A percentile compares a stretch with the other conserved stretches of the same genome.
These are phyloP conservation scores for Empidonax alnorum DNA, from an alignment of 2,113 vertebrate genomes.

Conservation along the genomic window DNA sequence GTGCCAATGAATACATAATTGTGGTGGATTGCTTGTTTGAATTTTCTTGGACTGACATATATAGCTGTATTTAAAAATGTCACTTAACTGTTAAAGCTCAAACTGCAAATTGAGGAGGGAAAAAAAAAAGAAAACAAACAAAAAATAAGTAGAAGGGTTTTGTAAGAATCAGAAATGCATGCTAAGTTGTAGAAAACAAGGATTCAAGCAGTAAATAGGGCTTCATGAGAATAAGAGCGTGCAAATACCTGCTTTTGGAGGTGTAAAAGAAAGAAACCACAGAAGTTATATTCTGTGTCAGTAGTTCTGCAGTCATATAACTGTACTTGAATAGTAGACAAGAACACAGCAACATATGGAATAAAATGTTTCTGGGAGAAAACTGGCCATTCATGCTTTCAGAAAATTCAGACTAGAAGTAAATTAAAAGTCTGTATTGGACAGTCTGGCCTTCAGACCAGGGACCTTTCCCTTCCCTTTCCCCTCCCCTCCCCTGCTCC, in stretches of 20 bases:
- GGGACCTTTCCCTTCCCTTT: not conserved
- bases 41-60: not conserved
- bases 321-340: not conserved
- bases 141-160: not conserved
- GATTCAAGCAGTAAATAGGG: not conserved
- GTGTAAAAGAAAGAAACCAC: not conserved
- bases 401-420: not conserved
- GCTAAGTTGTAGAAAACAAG: not conserved
- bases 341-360: not conserved
- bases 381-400: not conserved
- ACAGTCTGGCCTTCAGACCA: not conserved
- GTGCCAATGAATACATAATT: not conserved
- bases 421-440: not conserved
- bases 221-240: not conserved
- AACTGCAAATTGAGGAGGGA: not conserved
- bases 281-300: not conserved
- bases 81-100: not conserved
- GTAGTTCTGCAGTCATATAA: not conserved
- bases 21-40: not conserved
- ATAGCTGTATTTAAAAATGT: not conserved
- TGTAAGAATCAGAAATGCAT: not conserved
- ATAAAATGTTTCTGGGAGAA: not conserved
- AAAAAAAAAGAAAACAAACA: no score
- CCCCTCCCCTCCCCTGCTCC: not conserved
- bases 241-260: not conserved